A percentile compares a stretch with the other conserved stretches of the same genome.
phyloP scores from a whole-genome alignment of 2,797 vertebrate species.

The Enteromius radiatus region DNA sequence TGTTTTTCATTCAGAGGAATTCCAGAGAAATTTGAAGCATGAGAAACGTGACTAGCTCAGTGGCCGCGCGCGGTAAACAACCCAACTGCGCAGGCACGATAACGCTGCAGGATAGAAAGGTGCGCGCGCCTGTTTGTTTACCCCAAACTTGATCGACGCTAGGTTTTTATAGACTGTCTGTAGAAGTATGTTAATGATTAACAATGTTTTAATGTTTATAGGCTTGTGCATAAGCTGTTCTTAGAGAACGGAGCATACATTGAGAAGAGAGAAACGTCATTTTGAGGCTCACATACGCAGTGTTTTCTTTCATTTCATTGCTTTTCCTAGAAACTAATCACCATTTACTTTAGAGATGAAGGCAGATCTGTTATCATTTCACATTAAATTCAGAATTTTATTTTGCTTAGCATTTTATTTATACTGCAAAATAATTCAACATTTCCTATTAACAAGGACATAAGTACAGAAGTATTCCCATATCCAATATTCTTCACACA shows the following conservation, averaged over 20 bases:
- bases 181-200: not conserved
- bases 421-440: not conserved
- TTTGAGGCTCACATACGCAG: conserved; percentile 23
- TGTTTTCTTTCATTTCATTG: too few species aligned
- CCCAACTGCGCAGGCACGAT: conserved; percentile 39
- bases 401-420: not conserved
- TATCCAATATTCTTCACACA: not conserved
- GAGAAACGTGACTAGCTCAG: conserved; percentile 45
- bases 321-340: conserved; percentile 7
- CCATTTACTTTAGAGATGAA: not conserved
- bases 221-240: not conserved
- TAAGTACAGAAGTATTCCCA: not conserved
- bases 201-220: not conserved
- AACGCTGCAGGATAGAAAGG: conserved; percentile 23
- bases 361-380: not conserved
- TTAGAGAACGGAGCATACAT: not conserved
- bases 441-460: not conserved
- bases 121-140: not conserved
- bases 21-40: conserved; percentile 54
- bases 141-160: not conserved
- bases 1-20: conserved; percentile 52
- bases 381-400: not conserved
- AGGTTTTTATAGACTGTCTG: not conserved
- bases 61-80: conserved; percentile 51
- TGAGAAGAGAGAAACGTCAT: conserved; percentile 7